phyloP scores from a whole-genome alignment of 2,797 vertebrate species.

The Poecilia gillii region DNA sequence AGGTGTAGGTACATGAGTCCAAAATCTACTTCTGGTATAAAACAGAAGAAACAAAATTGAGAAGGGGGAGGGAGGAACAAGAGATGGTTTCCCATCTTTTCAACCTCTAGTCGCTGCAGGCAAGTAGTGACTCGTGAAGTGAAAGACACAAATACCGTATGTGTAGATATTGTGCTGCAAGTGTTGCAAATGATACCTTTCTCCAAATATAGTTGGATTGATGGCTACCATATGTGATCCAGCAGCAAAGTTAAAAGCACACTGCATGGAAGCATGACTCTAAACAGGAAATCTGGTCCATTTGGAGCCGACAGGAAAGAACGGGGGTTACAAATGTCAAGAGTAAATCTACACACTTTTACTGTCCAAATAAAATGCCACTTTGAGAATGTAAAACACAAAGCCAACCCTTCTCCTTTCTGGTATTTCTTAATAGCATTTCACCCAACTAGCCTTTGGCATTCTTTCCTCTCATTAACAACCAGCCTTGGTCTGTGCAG shows the following conservation, averaged over 20 bases:
- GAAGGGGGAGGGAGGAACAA: too few species aligned
- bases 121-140: not conserved
- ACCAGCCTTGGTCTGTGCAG: constrained; percentile 25
- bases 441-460: constrained; percentile 3
- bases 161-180: not conserved
- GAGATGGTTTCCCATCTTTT: too few species aligned
- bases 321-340: not conserved
- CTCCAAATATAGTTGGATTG: not conserved
- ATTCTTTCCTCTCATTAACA: constrained; percentile 40
- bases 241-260: not conserved
- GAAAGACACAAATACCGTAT: not conserved
- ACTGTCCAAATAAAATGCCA: constrained; percentile 1
- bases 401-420: constrained; percentile 15
- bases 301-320: not conserved
- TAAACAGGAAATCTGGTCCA: not conserved
- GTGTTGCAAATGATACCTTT: not conserved
- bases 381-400: constrained; percentile 20
- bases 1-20: not conserved
- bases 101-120: too few species aligned
- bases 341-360: not conserved
- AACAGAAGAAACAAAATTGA: too few species aligned
- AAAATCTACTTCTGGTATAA: too few species aligned
- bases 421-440: constrained; percentile 22
- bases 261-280: not conserved
- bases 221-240: not conserved